Percentiles rank a stretch among this genome's conserved stretches.
phyloP scores from a whole-genome alignment of 2,113 vertebrate species.

The Miniopterus natalensis region DNA sequence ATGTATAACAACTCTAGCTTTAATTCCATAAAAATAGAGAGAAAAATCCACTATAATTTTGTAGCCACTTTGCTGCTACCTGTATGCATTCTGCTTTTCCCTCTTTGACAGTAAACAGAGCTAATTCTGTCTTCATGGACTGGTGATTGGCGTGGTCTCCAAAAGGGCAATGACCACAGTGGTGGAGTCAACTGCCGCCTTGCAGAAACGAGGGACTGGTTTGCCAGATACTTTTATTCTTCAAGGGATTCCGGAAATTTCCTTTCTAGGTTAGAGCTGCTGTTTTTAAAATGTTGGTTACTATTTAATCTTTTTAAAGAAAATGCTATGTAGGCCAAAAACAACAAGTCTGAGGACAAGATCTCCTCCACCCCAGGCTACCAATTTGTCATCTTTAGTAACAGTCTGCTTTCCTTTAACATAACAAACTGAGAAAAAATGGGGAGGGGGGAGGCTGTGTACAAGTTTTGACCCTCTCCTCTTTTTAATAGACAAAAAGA shows the following conservation, averaged over 20 bases:
- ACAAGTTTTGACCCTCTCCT: neutral
- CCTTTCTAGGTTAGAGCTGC: neutral
- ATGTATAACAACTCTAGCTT: neutral
- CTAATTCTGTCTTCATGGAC: neutral
- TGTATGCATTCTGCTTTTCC: neutral
- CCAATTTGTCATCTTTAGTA: neutral
- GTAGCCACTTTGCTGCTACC: neutral
- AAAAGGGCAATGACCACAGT: neutral
- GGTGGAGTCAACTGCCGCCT: neutral
- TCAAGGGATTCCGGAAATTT: neutral
- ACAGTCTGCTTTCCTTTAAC: neutral
- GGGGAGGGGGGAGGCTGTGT: accelerated
- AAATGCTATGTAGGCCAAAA: neutral
- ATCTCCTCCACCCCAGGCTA: neutral
- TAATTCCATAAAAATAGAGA: neutral
- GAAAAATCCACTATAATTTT: neutral
- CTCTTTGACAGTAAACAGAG: neutral
- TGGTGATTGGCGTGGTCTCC: neutral
- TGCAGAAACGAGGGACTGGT: neutral
- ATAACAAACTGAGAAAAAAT: neutral
- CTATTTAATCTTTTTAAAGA: neutral
- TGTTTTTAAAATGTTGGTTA: neutral
- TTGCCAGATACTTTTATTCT: neutral
- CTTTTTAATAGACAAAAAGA: neutral
- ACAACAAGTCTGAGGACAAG: neutral